Base-by-base conservation (phyloP, 2,888 invertebrate genomes). In the Caenorhabditis sp. region DNA sequence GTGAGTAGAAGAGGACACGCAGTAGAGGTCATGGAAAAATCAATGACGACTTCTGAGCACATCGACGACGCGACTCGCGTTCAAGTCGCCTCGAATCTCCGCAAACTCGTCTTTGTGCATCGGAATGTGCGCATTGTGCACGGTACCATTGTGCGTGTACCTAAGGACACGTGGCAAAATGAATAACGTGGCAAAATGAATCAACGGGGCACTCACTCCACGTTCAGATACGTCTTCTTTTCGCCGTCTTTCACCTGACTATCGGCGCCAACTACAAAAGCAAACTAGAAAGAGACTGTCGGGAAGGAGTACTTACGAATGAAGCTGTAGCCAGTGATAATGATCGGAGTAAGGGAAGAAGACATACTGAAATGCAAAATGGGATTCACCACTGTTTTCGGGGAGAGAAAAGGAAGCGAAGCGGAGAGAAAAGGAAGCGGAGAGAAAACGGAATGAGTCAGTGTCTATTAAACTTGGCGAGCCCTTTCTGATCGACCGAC, bases 221-320 rank as follows among this genome's bases (percentile, higher is more conserved):
- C 61, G 41, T 71, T 71, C 39, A 71, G 15, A 48, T 43, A 71
- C 9, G 71, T 71, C 53, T 35, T 53, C 24, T 61, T 71, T 15
- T 61, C 55, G 26, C 24, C 55, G n/a, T 59, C 26, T 20, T 61
- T 35, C 1, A 39, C 17, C 15, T 71, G 26, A 37, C 26, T 71
- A 17, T 71, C 71, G 26, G 55, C 71, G 15, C 55, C 27, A 11
- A 71, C 71, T 71, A 32, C 11, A 58, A 43, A 43, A 17, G 13
- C 9, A 2, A 45, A 30, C 22, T 17, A 22, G 27, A 3, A 27
- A 41, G 37, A 52, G 11, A 43, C 17, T 15, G 4, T 39, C 27
- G 26, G 1, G 15, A 8, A 9, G 2, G 20, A 58, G n/a, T 22
- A 61, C 70, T 70, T 17, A 70, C 70, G 43, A 32, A 70, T 59